Conservation (phyloP, 1,140 invertebrate species). For the Papilio polytes region DNA sequence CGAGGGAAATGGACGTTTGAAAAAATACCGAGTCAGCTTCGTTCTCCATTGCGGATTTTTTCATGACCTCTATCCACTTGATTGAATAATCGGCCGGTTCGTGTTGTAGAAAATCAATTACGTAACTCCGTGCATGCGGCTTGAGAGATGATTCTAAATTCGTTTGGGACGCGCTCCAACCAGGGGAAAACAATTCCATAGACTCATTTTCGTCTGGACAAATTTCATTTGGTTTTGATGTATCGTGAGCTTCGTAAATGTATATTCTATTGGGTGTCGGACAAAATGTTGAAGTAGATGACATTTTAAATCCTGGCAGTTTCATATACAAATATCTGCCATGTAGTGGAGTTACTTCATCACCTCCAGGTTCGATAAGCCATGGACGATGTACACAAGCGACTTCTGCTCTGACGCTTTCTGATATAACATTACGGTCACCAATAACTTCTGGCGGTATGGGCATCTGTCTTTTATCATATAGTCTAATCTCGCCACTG, state of each 20-base stretch:
- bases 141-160: conserved; percentile 80
- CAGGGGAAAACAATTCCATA: conserved; percentile 90
- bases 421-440: conserved; percentile 80
- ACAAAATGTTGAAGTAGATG: conserved; percentile 84
- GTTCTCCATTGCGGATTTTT: conserved; percentile 85
- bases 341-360: conserved; percentile 82
- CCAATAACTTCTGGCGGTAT: conserved; percentile 76
- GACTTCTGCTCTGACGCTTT: conserved; percentile 81
- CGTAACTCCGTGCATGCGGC: conserved; percentile 87
- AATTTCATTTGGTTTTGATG: conserved; percentile 85
- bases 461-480: conserved; percentile 75
- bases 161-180: conserved; percentile 86
- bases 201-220: conserved; percentile 85
- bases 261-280: conserved; percentile 89
- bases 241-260: conserved; percentile 88
- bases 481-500: conserved; percentile 87
- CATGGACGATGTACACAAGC: conserved; percentile 90
- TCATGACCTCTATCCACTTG: conserved; percentile 92
- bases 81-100: conserved; percentile 89
- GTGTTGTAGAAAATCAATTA: conserved; percentile 88
- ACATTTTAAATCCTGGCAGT: conserved; percentile 87
- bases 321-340: conserved; percentile 89
- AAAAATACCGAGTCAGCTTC: conserved; percentile 84
- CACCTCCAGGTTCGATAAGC: conserved; percentile 89
- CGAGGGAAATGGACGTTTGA: conserved; percentile 85